phyloP scores from a whole-genome alignment of 2,113 vertebrate species.

The Petromus typicus region DNA sequence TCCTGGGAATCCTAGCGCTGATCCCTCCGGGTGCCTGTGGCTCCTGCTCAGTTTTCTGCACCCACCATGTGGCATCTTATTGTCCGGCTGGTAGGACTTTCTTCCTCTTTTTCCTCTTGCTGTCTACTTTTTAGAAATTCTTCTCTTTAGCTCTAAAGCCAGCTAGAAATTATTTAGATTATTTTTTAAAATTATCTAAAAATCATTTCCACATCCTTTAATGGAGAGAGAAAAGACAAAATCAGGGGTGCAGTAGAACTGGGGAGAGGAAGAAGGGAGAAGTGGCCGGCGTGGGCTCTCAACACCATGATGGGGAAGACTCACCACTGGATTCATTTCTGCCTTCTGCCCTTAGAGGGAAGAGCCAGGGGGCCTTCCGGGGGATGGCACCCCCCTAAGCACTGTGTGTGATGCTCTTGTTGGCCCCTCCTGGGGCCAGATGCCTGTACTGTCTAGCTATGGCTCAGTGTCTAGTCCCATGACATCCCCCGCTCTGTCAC shows the following conservation, averaged over 20 bases:
- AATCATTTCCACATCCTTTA: neutral
- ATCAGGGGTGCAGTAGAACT: neutral
- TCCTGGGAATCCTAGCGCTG: rapidly evolving
- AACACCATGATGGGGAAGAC: neutral
- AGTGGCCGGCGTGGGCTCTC: neutral
- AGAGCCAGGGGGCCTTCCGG: neutral
- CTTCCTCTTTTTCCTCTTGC: neutral
- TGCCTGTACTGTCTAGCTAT: neutral
- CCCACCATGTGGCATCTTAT: neutral
- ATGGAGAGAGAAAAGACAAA: neutral
- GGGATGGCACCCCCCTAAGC: neutral
- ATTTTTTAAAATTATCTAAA: conserved; percentile 31
- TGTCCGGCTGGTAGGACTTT: neutral
- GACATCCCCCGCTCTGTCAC: neutral
- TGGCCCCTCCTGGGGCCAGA: neutral
- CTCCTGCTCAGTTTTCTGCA: neutral
- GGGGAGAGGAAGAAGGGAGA: rapidly evolving
- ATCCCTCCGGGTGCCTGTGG: neutral
- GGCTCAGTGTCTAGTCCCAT: neutral
- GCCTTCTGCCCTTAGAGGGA: neutral
- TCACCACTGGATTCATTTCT: neutral
- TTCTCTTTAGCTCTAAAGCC: conserved; percentile 1
- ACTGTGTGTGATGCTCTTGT: neutral
- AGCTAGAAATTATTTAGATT: neutral
- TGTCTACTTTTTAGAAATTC: neutral